Evolutionary conservation across 2,888 invertebrate species (phyloP).

Genomic region (Onchidella celtica): DNA sequence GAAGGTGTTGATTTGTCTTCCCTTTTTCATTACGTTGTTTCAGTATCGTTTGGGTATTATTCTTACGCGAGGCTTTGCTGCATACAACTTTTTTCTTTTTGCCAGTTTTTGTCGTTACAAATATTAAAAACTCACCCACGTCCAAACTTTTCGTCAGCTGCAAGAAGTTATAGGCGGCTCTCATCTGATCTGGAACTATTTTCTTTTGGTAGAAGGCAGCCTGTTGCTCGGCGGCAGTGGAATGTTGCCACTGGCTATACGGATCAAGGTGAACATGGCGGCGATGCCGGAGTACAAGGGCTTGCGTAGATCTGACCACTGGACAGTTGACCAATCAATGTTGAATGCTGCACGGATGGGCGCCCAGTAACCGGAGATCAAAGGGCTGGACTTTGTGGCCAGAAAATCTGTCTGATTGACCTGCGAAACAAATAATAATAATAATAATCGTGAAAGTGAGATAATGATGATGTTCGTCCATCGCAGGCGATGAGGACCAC

Average conservation of each 20-base stretch:
- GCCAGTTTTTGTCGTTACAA: no score
- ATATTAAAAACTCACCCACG: conserved; percentile 57
- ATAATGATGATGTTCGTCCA: no score
- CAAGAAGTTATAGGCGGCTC: conserved; percentile 60
- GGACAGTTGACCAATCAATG: conserved; percentile 63
- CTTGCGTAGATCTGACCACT: conserved; percentile 63
- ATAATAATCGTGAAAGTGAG: background rate
- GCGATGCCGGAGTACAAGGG: conserved; percentile 69
- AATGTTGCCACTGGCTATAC: conserved; percentile 47
- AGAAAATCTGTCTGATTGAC: conserved; percentile 57
- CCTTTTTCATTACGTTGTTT: no score
- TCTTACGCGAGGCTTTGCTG: no score
- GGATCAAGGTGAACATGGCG: conserved; percentile 59
- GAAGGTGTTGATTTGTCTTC: no score
- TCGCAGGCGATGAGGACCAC: no score
- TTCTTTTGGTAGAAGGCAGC: conserved; percentile 60
- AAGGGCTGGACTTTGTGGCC: conserved; percentile 53
- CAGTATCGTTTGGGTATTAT: no score
- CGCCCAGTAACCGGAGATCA: conserved; percentile 12
- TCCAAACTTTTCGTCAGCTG: conserved; percentile 56
- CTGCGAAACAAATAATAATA: conserved; percentile 41
- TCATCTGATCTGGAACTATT: conserved; percentile 36
- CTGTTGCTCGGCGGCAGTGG: conserved; percentile 61
- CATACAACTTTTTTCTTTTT: no score
- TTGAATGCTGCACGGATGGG: conserved; percentile 56